Conservation (phyloP, 2,113 vertebrate species). For the Heterotilapia buettikoferi region DNA sequence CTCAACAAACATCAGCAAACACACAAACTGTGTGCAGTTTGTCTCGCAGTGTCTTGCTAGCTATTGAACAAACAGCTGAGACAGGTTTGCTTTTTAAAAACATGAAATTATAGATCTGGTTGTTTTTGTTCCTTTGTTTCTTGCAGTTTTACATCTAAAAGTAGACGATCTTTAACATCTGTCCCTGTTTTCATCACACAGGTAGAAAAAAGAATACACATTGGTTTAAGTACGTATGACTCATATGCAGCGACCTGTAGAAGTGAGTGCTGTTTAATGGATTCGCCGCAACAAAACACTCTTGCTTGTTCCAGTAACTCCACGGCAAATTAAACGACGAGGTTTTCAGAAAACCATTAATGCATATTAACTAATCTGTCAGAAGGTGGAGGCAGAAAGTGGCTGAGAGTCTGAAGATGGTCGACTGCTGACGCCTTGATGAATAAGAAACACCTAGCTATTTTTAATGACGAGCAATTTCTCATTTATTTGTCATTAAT, state of each 20-base stretch:
- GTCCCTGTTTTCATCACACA: not conserved
- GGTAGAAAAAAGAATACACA: not conserved
- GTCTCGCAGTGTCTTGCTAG: not conserved
- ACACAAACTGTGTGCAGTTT: not conserved
- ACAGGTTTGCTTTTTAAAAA: not conserved
- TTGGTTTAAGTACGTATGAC: conserved; percentile 16
- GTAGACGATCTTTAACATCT: not conserved
- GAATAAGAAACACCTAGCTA: conserved; percentile 51
- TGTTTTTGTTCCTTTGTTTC: not conserved
- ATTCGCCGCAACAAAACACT: conserved; percentile 21
- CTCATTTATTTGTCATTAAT: conserved; percentile 61
- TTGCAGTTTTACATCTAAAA: not conserved
- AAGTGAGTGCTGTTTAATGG: conserved; percentile 45
- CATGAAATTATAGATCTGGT: not conserved
- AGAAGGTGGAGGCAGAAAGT: conserved; percentile 15
- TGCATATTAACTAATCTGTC: conserved; percentile 63
- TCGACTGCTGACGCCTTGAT: conserved; percentile 26
- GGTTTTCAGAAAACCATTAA: conserved; percentile 54
- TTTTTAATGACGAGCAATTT: conserved; percentile 63
- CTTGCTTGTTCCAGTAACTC: conserved; percentile 56
- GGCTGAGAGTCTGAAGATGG: not conserved
- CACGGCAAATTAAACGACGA: conserved; percentile 47
- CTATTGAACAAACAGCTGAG: not conserved
- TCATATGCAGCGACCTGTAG: conserved; percentile 22
- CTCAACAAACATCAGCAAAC: not conserved